Conservation (phyloP, 2,797 vertebrate species). For the Argentina silus region DNA sequence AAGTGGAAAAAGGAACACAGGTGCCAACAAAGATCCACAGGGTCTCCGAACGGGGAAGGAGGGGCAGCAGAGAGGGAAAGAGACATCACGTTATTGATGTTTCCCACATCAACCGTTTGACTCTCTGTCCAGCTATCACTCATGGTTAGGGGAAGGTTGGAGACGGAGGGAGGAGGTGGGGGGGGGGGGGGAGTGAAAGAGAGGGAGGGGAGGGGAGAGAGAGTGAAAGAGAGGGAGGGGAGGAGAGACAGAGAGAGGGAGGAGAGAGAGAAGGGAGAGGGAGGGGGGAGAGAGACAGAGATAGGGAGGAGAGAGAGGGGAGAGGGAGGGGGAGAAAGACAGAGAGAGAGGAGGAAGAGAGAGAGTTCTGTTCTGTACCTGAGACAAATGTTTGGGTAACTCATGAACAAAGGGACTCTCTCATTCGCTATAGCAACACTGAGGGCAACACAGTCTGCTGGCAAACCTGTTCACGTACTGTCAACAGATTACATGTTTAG, state of each 20-base stretch:
- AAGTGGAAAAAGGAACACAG: conserved; percentile 42
- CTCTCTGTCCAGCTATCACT: conserved; percentile 31
- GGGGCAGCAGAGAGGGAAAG: conserved; percentile 30
- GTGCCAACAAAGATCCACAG: conserved; percentile 53
- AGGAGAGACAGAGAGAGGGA: not conserved
- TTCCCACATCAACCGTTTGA: conserved; percentile 54
- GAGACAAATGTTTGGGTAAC: not conserved
- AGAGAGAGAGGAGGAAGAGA: not conserved
- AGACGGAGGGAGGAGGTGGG: conserved; percentile 13
- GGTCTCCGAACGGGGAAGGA: conserved; percentile 41
- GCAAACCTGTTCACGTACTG: not conserved
- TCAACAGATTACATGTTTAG: not conserved
- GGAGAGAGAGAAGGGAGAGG: not conserved
- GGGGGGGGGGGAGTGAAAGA: not conserved
- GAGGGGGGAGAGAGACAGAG: not conserved
- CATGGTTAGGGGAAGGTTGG: conserved; percentile 24
- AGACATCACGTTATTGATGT: conserved; percentile 56
- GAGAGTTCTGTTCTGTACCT: conserved; percentile 1
- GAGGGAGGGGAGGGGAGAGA: not conserved
- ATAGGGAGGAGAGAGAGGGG: not conserved
- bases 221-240: not conserved
- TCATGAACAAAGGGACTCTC: too few relatives aligned
- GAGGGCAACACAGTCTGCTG: not conserved
- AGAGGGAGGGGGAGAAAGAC: not conserved
- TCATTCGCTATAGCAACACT: too few relatives aligned